Evolutionary conservation across 2,888 invertebrate species (phyloP), one percentile per base, ranked within the genome.

Genomic region (Leptopilina myrica): DNA sequence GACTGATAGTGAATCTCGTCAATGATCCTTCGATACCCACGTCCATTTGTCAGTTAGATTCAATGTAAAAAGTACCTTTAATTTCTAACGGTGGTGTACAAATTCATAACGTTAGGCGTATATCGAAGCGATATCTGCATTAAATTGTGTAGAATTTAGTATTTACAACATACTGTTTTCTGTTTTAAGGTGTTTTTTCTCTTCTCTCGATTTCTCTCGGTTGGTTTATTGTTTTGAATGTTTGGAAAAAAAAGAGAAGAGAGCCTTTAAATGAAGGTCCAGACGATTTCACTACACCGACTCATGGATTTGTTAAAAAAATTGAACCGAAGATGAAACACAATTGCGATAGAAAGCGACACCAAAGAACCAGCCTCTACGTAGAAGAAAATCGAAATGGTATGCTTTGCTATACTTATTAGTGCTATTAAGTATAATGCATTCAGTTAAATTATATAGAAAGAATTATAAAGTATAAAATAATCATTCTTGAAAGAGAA

Each of bases 201-300:
- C 83, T 92, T 77, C 85, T 90, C 64, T 86, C 92, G 56, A 84
- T 91, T 66, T 91, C 92, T 40, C 89, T 92, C 80, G 92, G 91
- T 46, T 88, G 92, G 69, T 86, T 90, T 56, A 91, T 92, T 62
- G 91, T 91, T 7, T 85, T 92, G 77, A 89, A 86, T 43, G 87
- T 92, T 81, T 92, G 92, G 82, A 87, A 90, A 15, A 88, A 87
- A 76, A 88, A 91, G 77, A 85, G 85, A 46, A 79, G 82, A 14
- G 80, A 84, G 4, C 86, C 88, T 2, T 78, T 80, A 15, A 83
- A 80, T 14, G 86, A 88, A 66, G 85, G 86, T 2, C 87, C 87
- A 59, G 91, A 91, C 66, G 91, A 91, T 81, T 91, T 91, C 64
- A 91, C 90, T n/a, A 91, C 88, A 4, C 91, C 91, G 46, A 89